phyloP scores from a whole-genome alignment of 2,888 invertebrate species.

The Automeris io region DNA sequence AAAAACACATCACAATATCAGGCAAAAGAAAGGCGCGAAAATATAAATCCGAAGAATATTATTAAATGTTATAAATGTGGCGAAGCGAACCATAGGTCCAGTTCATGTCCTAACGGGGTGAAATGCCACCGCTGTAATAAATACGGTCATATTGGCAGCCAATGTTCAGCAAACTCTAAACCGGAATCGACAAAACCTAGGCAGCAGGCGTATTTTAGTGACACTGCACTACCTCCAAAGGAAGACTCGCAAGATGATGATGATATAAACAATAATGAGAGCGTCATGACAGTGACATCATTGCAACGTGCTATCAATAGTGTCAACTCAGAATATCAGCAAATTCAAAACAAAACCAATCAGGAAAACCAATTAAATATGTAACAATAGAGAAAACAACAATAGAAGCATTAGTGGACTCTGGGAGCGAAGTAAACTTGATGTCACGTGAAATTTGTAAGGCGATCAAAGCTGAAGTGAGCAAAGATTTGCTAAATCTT shows the following conservation, averaged over 20 bases:
- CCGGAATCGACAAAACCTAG: not conserved
- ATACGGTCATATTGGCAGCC: not conserved
- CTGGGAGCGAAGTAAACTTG: conserved; percentile 1
- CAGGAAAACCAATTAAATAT: not conserved
- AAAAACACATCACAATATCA: not conserved
- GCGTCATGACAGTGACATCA: no score
- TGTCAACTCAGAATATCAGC: not conserved
- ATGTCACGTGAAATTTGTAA: not conserved
- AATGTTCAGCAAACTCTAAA: not conserved
- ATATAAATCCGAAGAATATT: no score
- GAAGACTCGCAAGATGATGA: no score
- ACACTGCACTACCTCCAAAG: no score
- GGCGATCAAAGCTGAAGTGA: not conserved
- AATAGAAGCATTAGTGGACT: not conserved
- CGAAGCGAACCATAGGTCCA: not conserved
- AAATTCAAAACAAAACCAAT: not conserved
- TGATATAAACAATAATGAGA: no score
- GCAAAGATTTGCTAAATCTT: not conserved
- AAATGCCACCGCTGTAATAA: not conserved
- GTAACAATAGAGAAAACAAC: not conserved
- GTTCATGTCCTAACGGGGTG: not conserved
- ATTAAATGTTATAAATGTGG: conserved; percentile 3
- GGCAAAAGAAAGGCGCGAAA: not conserved
- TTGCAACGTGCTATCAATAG: no score
- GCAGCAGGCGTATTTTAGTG: not conserved